These are phyloP conservation scores for Pandion haliaetus DNA, from an alignment of 2,113 vertebrate species.

Conservation along the genomic window DNA sequence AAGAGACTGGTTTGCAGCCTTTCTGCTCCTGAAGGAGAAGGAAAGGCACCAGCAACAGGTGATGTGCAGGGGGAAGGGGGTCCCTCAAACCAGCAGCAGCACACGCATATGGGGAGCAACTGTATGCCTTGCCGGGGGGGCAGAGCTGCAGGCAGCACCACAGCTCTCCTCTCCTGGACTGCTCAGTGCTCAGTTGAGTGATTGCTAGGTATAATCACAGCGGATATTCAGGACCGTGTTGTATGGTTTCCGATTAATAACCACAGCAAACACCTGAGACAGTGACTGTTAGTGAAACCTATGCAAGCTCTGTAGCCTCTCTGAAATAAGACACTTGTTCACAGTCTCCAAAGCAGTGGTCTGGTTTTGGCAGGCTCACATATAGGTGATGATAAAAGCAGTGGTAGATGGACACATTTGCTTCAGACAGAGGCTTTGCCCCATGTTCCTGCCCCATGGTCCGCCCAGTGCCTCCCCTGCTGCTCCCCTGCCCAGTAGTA, in stretches of 20 bases:
- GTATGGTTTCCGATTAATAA: not conserved
- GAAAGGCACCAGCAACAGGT: not conserved
- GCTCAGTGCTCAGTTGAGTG: not conserved
- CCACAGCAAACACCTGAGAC: not conserved
- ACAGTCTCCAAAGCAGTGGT: not conserved
- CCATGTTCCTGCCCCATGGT: rapidly evolving
- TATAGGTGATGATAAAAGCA: no score
- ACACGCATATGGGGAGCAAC: not conserved
- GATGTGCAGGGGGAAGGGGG: not conserved
- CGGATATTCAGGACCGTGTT: not conserved
- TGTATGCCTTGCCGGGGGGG: rapidly evolving
- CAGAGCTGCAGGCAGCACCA: not conserved
- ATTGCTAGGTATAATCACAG: not conserved
- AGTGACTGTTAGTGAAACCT: not conserved
- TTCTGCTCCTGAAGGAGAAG: not conserved
- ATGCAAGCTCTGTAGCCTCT: not conserved
- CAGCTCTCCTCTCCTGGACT: not conserved
- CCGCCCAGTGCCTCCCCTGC: not conserved
- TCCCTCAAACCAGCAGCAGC: not conserved
- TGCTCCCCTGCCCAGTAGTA: not conserved
- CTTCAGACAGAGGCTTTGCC: not conserved
- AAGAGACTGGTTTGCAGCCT: not conserved
- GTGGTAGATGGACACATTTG: not conserved
- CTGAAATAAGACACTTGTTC: not conserved
- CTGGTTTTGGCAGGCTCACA: no score